These are phyloP conservation scores for Hemibagrus wyckioides DNA, from an alignment of 2,113 vertebrate species.

Conservation along the genomic window DNA sequence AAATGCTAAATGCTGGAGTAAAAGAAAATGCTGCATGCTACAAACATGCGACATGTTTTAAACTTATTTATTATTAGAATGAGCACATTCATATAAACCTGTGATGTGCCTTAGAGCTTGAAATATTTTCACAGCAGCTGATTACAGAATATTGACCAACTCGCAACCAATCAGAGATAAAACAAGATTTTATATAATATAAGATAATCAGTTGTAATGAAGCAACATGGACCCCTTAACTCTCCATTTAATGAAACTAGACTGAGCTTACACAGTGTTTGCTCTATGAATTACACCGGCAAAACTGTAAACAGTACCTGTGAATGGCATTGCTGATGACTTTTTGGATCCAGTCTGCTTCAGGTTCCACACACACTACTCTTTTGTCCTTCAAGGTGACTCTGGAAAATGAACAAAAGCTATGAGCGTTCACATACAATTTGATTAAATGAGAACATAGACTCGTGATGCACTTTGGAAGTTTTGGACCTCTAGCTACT, in stretches of 20 bases:
- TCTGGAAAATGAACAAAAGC: constrained; percentile 25
- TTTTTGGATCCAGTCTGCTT: constrained; percentile 34
- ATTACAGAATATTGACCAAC: neutral
- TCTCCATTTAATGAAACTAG: neutral
- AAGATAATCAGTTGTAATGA: neutral
- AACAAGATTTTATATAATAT: neutral
- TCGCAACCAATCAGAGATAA: neutral
- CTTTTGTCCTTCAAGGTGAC: constrained; percentile 36
- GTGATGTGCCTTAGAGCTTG: neutral
- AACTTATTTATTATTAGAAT: neutral
- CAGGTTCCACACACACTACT: constrained; percentile 39
- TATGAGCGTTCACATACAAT: neutral
- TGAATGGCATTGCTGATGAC: neutral
- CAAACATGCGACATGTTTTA: no score
- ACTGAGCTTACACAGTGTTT: neutral
- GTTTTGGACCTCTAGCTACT: neutral
- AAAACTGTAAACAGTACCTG: constrained; percentile 6
- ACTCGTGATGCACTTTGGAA: neutral
- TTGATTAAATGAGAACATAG: neutral
- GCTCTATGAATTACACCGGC: neutral
- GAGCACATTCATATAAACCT: neutral
- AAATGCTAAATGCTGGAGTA: no score
- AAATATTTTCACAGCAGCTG: neutral
- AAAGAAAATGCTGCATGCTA: no score
- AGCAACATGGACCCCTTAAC: neutral